Evolutionary conservation across 2,888 invertebrate genomes (phyloP), one percentile per base, ranked within the genome.

Genomic region (Lepidonotus clava): DNA sequence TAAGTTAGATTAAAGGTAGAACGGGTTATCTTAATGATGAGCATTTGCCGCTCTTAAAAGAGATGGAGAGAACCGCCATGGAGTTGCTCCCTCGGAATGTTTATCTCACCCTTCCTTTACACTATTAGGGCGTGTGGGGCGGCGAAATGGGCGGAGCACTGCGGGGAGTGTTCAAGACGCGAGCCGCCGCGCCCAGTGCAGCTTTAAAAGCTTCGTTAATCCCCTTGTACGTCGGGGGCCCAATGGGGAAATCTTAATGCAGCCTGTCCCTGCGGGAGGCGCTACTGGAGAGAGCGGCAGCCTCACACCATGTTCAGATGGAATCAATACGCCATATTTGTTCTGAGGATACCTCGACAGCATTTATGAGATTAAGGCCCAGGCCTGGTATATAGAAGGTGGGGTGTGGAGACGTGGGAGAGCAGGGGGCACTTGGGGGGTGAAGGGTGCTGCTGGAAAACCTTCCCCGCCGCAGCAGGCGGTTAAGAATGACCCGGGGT

Each of bases 251-350:
- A 61, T 61, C 61, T 61, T 61, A 61, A 61, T 61, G 61, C 61
- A 24, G 24, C 28, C 28, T n/a, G 28, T 61, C 61, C 28, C 28
- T n/a, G 28, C 28, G 61, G 24, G 61, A 61, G 11, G 61, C 24
- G n/a, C n/a, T n/a, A n/a, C n/a, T n/a, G 28, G 61, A 11, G 61
- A 32, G 4, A 18, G n/a, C 5, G n/a, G 28, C 61, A 24, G 24
- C 61, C 28, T 61, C 61, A 18, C 24, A 24, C 11, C 11, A n/a
- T n/a, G n/a, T n/a, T n/a, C n/a, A n/a, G n/a, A n/a, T n/a, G n/a
- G n/a, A 32, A 71, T 71, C 71, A 71, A 71, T 71, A 38, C 34
- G n/a, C 21, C 71, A 71, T 71, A 71, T 71, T 71, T 71, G 71
- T 71, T 71, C 71, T 71, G 71, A 21, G 71, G 71, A 38, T 71